Base-by-base conservation (phyloP, 2,113 vertebrate species). In the Ptilorrhoa leucosticta region DNA sequence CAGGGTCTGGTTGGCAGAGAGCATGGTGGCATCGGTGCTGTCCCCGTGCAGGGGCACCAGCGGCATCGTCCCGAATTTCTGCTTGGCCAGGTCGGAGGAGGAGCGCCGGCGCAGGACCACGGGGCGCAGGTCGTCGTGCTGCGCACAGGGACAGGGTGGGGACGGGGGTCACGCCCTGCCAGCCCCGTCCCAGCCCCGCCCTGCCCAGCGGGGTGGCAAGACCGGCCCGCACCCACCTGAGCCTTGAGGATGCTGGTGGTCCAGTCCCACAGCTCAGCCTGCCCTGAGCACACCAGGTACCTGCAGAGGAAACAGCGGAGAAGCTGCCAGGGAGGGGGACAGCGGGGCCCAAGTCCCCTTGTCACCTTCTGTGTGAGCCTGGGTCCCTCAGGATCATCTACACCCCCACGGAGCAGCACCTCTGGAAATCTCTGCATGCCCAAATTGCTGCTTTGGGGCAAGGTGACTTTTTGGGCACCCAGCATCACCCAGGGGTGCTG, bases 61-160 rank as follows among this genome's bases (percentile, higher is more conserved):
- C 0, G 99, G 99, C 99, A 99, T 99, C 2, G 99, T 99, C 71
- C 99, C 99, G 4, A 99, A 99, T 97, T 99, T 99, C 97, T 99
- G 99, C 97, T 99, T 99, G 87, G 98, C 98, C 6, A 99, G 98
- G 88, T 99, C 99, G 0, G 99, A 99, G 57, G 99, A 99, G 33
- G 99, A 99, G 94, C 97, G 99, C 1, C 99, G 98, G 30, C 99
- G 97, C 87, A 99, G 92, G 65, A 99, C 97, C 33, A 97, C 99
- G 6, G 98, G 98, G 28, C 96, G 98, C 22, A 98, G 98, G 85
- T 99, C 99, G 11, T 99, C 98, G 0, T 99, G 99, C 98, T 99
- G 94, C 27, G 87, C 26, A 31, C 47, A 60, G 77, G 44, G 56
- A 57, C 22, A 75, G 33, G 13, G 42, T 18, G 57, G 83, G 77